A percentile compares a stretch with the other conserved stretches of the same genome.
Conservation (phyloP, 1,140 invertebrate species). For the Steinernema feltiae region DNA sequence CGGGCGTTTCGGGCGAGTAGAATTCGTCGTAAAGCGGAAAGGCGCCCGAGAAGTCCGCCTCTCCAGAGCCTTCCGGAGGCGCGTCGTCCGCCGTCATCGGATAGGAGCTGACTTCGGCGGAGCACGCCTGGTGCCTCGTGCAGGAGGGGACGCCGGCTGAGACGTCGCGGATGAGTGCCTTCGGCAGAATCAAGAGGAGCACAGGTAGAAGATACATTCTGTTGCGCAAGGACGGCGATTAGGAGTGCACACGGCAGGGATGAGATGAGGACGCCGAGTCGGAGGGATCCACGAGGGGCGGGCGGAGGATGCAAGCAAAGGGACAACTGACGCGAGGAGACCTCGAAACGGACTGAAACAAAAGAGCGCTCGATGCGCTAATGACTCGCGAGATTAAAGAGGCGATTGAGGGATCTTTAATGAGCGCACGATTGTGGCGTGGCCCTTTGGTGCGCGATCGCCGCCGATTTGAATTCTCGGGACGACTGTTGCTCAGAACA, state of each 20-base stretch:
- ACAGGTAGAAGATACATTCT: not conserved
- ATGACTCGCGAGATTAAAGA: not conserved
- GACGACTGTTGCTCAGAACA: not conserved
- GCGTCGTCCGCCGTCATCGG: not conserved
- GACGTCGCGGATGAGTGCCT: not conserved
- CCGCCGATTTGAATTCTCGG: not conserved
- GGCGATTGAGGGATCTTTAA: not conserved
- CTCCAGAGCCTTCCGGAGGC: not conserved
- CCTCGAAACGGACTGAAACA: slow-evolving; percentile 6
- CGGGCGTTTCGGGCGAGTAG: not conserved
- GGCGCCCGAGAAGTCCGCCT: not conserved
- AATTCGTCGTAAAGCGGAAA: slow-evolving; percentile 5
- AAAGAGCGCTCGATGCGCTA: not conserved
- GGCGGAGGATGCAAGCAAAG: not conserved
- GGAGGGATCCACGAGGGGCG: not conserved
- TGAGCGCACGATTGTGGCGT: not conserved
- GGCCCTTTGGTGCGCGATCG: not conserved
- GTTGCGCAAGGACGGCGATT: slow-evolving; percentile 11
- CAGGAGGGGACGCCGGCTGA: not conserved
- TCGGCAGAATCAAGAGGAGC: not conserved
- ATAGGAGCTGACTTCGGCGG: not conserved
- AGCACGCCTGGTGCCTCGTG: not conserved
- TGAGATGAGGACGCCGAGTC: not conserved
- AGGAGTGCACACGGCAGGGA: slow-evolving; percentile 4
- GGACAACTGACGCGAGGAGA: not conserved